Percentiles rank a stretch among this genome's conserved stretches.
phyloP scores from a whole-genome alignment of 2,888 invertebrate species.

The Drosophila neotestacea region DNA sequence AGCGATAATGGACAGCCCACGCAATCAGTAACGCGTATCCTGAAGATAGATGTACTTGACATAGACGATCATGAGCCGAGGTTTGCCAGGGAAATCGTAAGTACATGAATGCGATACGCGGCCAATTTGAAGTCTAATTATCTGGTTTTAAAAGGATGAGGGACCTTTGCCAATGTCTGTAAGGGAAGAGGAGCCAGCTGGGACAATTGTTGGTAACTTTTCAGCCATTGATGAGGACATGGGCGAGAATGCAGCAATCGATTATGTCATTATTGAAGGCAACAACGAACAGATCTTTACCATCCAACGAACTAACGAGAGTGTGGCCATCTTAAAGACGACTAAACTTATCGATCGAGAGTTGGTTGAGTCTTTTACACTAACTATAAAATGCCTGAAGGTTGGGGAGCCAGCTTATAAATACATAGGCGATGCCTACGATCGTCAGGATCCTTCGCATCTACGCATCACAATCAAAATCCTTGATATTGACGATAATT shows the following conservation, averaged over 20 bases:
- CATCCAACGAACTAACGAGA: constrained; percentile 88
- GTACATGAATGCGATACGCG: constrained; percentile 51
- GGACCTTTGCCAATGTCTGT: constrained; percentile 88
- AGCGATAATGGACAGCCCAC: constrained; percentile 92
- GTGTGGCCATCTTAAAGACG: constrained; percentile 88
- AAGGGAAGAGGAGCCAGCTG: constrained; percentile 89
- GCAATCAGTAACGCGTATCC: constrained; percentile 90
- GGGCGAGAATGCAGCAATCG: constrained; percentile 90
- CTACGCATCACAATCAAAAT: constrained; percentile 88
- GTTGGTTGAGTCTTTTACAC: constrained; percentile 86
- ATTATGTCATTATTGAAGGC: constrained; percentile 90
- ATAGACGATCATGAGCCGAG: constrained; percentile 92
- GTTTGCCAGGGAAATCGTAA: constrained; percentile 89
- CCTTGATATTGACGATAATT: constrained; percentile 91
- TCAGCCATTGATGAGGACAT: constrained; percentile 91
- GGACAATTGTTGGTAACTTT: constrained; percentile 89
- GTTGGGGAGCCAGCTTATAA: constrained; percentile 85
- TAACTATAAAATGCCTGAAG: constrained; percentile 91
- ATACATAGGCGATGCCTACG: constrained; percentile 86
- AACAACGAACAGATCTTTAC: constrained; percentile 89
- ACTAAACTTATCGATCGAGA: constrained; percentile 90
- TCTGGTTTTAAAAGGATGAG: constrained; percentile 86
- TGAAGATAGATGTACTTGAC: constrained; percentile 89
- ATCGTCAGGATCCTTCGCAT: constrained; percentile 89
- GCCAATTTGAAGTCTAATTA: background rate